Conservation (phyloP, 2,888 invertebrate species). For the Lochmaea crataegi region DNA sequence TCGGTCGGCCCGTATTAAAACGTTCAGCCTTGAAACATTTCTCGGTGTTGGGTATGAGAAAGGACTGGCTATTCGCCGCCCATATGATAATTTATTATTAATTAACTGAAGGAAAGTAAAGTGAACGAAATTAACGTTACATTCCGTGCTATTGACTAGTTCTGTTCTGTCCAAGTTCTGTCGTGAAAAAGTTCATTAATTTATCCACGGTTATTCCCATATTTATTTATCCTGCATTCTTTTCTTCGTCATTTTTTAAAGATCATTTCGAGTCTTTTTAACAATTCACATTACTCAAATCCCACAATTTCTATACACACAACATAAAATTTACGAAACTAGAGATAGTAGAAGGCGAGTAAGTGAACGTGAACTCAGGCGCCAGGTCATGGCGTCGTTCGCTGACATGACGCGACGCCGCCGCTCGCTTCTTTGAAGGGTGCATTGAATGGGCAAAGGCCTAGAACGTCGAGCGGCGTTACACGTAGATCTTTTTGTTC, state of each 20-base stretch:
- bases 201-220: too few relatives aligned
- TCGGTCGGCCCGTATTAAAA: too few relatives aligned
- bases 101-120: too few relatives aligned
- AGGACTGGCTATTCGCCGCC: too few relatives aligned
- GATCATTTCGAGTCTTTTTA: not conserved
- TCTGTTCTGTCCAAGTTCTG: too few relatives aligned
- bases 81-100: too few relatives aligned
- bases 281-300: not conserved
- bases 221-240: too few relatives aligned
- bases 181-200: too few relatives aligned
- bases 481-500: constrained; percentile 8
- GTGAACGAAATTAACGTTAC: too few relatives aligned
- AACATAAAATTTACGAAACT: constrained; percentile 18
- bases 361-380: constrained; percentile 45
- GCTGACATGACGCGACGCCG: constrained; percentile 48
- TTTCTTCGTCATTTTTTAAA: not conserved
- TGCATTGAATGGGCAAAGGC: constrained; percentile 18
- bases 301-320: not conserved
- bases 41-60: too few relatives aligned
- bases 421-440: constrained; percentile 34
- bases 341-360: constrained; percentile 13
- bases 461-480: constrained; percentile 24
- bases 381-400: constrained; percentile 54
- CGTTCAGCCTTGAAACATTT: too few relatives aligned
- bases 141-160: too few relatives aligned